Base-by-base conservation (phyloP, 2,888 invertebrate genomes). In the Aquatica leii region DNA sequence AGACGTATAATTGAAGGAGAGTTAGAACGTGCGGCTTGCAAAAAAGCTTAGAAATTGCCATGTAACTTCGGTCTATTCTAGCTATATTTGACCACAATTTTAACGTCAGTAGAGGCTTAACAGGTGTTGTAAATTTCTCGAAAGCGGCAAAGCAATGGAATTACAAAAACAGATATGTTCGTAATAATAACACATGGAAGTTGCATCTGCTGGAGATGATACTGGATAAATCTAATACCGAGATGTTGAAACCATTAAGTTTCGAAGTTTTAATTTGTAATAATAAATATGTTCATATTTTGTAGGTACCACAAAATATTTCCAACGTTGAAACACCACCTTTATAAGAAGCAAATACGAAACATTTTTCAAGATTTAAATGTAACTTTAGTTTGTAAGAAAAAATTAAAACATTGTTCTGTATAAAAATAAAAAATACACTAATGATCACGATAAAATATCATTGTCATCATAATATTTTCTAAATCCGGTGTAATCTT, bases 11-110 rank as follows among this genome's bases (percentile, higher is more conserved):
- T 66, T 20, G 51, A 62, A 51, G 59, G 65, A 40, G 67, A 67
- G 9, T 43, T 69, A 20, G 66, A 63, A 59, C 67, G 53, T 59
- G 60, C 51, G 9, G 67, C 66, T 17, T 65, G 62, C 52, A 54
- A 69, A 51, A 62, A 60, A 50, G 46, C 65, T 21, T 49, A n/a
- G n/a, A n/a, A n/a, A n/a, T n/a, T n/a, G 37, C n/a, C 3, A 37
- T 37, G 37, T 37, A 37, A 3, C 9, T 37, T 5, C 37, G 37
- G 11, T 37, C 37, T 5, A 37, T 37, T 37, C 37, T 37, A 2
- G 37, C 37, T 5, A 9, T 37, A 37, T n/a, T 37, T 2, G 37
- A 37, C 11, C 37, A 37, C 37, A 37, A 37, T 37, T 37, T 37
- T 37, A 37, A 37, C 37, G 11, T 9, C 12, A 12, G 11, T 12